Base-by-base conservation (phyloP, 2,797 vertebrate species). In the Liparis tanakae region DNA sequence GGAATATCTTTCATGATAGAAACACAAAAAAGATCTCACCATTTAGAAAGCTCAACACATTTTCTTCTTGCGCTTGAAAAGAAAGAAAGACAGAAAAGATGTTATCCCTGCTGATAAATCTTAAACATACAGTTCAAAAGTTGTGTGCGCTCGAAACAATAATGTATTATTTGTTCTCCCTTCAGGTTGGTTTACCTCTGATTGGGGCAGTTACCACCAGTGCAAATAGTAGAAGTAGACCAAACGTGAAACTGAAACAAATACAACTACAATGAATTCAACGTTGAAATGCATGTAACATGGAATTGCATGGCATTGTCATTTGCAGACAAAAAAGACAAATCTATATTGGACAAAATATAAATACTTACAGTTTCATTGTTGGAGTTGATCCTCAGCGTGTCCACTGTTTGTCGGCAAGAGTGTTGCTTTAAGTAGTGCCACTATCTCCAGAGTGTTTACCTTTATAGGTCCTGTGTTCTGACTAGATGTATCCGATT, bases 341-440 rank as follows among this genome's bases (percentile, higher is more conserved):
- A 56, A 65, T 48, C 44, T 56, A 7, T 34, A 18, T 53, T 3
- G 6, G 1, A 25, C 17, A 62, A 66, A 48, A 67, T 53, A 15
- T 36, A 7, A 48, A 53, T 60, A 91, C 94, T 91, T 79, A 94
- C 94, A 76, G 51, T 73, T 80, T 89, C 94, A 95, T 95, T 18
- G 68, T 85, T 67, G 78, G 43, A 10, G 41, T 43, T 54, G 41
- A 76, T 76, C 22, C 54, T 41, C 39, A 46, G 50, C 18, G 36
- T n/a, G 25, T 65, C 46, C 14, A 4, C 63, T 72, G 59, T 62
- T 22, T 55, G 54, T 30, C 60, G 48, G 48, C 33, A 54, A 43
- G 44, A 22, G 48, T 6, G 51, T 64, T 34, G 48, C 17, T 25
- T 44, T 93, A 87, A 89, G 62, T 59, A 20, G 67, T 59, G 57